A percentile compares a stretch with the other conserved stretches of the same genome.
These are phyloP conservation scores for Unio pictorum DNA, from an alignment of 2,888 invertebrate species.

Conservation along the genomic window DNA sequence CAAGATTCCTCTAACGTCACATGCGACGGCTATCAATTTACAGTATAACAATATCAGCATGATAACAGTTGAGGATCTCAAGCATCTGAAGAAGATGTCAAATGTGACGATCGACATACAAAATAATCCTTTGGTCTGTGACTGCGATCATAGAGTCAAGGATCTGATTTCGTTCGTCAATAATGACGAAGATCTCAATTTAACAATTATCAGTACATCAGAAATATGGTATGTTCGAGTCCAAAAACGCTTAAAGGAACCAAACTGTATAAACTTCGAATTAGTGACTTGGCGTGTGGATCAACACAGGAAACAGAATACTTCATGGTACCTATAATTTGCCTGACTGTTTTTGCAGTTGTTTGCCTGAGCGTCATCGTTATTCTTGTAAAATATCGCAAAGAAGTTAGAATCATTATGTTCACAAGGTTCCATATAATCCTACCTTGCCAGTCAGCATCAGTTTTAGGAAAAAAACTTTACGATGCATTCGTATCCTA, in stretches of 20 bases:
- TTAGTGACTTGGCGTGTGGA: conserved; percentile 12
- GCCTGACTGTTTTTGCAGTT: conserved; percentile 19
- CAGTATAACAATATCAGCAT: conserved; percentile 45
- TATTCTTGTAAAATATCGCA: conserved; percentile 21
- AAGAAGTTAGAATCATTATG: conserved; percentile 46
- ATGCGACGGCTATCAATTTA: conserved; percentile 30
- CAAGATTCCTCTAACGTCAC: conserved; percentile 20
- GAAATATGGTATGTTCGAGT: conserved; percentile 30
- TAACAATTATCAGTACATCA: conserved; percentile 33
- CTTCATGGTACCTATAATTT: conserved; percentile 24
- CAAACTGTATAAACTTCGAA: conserved; percentile 19
- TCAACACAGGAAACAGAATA: conserved; percentile 17
- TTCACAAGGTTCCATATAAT: conserved; percentile 56
- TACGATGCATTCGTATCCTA: conserved; percentile 94
- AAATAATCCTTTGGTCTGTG: conserved; percentile 49
- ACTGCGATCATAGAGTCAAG: conserved; percentile 30
- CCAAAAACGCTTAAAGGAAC: conserved; percentile 28
- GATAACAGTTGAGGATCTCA: conserved; percentile 33
- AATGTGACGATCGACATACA: conserved; percentile 45
- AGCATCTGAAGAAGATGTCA: conserved; percentile 28
- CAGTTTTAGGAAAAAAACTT: conserved; percentile 24
- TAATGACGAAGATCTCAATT: conserved; percentile 12
- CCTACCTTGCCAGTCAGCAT: conserved; percentile 44
- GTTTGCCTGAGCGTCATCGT: conserved; percentile 16
- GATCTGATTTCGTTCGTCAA: conserved; percentile 19